These are phyloP conservation scores for Corella eumyota DNA, from an alignment of 23 tunicate genomes.

Conservation along the genomic window DNA sequence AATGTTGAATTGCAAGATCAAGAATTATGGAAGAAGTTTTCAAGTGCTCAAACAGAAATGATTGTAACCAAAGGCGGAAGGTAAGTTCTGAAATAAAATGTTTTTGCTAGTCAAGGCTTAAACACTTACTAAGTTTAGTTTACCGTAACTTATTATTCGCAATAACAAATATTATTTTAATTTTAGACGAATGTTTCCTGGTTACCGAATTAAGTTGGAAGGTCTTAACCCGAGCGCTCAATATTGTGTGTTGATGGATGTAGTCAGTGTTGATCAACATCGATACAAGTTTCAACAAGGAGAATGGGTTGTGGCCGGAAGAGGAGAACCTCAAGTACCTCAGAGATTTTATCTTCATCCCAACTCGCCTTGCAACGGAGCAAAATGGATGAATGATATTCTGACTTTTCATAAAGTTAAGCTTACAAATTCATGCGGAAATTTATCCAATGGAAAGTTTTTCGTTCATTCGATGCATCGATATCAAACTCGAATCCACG, in stretches of 20 bases:
- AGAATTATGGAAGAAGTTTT: conserved; percentile 45
- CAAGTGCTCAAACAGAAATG: conserved; percentile 59
- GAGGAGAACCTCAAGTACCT: conserved; percentile 57
- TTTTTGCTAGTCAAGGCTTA: too few species aligned
- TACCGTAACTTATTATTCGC: too few species aligned
- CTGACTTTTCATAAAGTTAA: conserved; percentile 50
- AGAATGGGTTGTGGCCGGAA: conserved; percentile 42
- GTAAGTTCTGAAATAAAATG: conserved; percentile 17
- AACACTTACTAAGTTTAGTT: too few species aligned
- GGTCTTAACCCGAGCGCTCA: conserved; percentile 36
- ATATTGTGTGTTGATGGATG: conserved; percentile 54
- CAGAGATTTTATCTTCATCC: conserved; percentile 52
- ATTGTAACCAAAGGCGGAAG: conserved; percentile 65
- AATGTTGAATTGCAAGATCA: conserved; percentile 28
- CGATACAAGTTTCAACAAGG: conserved; percentile 57
- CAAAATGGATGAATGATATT: conserved; percentile 46
- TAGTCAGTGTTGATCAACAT: conserved; percentile 43
- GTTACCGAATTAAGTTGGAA: conserved; percentile 34
- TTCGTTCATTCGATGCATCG: conserved; percentile 57
- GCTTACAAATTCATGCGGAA: conserved; percentile 36
- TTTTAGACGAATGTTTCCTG: conserved; percentile 52
- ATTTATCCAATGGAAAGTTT: conserved; percentile 30
- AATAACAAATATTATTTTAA: too few species aligned
- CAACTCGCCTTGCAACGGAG: conserved; percentile 33
- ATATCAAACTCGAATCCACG: conserved; percentile 44